These are phyloP conservation scores for Bergia puertoricense DNA, from an alignment of 92 coral and sea anemone species.

Conservation along the genomic window DNA sequence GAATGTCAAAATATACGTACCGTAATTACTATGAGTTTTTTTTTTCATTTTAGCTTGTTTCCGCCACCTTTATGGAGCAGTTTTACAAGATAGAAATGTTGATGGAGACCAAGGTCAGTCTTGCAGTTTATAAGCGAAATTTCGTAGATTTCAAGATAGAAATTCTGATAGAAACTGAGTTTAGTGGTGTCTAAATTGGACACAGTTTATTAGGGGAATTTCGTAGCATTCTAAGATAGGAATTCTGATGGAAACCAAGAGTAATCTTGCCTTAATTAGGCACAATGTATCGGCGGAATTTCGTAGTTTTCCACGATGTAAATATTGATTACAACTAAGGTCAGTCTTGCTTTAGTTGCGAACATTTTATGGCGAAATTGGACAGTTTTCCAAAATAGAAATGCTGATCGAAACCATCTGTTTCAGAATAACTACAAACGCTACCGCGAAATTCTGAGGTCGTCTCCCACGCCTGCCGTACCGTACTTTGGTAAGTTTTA, in stretches of 20 bases:
- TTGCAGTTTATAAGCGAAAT: too few relatives aligned
- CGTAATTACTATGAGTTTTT: too few relatives aligned
- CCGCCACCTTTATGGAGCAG: slow-evolving; percentile 78
- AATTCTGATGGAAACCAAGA: slow-evolving; percentile 76
- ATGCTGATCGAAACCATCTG: slow-evolving; percentile 78
- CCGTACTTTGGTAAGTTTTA: slow-evolving; percentile 92
- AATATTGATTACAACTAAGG: too few relatives aligned
- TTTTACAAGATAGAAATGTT: slow-evolving; percentile 86
- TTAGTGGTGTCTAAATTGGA: too few relatives aligned
- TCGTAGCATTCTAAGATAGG: slow-evolving; percentile 77
- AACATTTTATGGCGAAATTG: too few relatives aligned
- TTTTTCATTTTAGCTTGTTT: slow-evolving; percentile 54
- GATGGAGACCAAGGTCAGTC: slow-evolving; percentile 86
- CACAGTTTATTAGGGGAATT: too few relatives aligned
- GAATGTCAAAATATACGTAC: too few relatives aligned
- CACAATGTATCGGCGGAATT: too few relatives aligned
- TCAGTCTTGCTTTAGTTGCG: too few relatives aligned
- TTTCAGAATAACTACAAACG: slow-evolving; percentile 86
- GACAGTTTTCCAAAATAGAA: slow-evolving; percentile 82
- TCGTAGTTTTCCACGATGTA: too few relatives aligned
- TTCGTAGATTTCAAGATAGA: slow-evolving; percentile 68
- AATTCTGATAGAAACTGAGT: slow-evolving; percentile 75
- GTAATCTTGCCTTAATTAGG: neutral
- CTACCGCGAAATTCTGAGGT: slow-evolving; percentile 80
- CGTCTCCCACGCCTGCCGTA: slow-evolving; percentile 96